These are phyloP conservation scores for Acanthosepion lycidas DNA, from an alignment of 2,888 invertebrate species.

Conservation along the genomic window DNA sequence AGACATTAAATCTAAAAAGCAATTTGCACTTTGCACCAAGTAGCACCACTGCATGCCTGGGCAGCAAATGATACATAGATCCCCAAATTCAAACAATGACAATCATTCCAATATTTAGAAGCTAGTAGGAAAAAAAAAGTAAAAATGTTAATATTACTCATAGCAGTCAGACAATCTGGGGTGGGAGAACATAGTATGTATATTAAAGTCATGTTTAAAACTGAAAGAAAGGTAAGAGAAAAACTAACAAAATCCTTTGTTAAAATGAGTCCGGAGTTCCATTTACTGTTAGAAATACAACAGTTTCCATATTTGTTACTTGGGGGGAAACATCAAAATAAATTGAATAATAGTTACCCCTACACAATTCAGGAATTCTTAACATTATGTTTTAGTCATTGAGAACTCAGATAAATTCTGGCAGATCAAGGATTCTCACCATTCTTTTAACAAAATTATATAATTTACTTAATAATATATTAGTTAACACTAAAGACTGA, in stretches of 20 bases:
- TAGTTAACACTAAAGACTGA: not conserved
- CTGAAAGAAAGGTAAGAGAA: not conserved
- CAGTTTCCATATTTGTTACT: no score
- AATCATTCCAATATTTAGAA: constrained; percentile 4
- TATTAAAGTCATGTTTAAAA: not conserved
- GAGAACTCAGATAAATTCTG: not conserved
- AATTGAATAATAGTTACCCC: not conserved
- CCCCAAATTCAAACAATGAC: not conserved
- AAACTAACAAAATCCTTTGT: not conserved
- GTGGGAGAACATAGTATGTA: not conserved
- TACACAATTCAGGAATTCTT: not conserved
- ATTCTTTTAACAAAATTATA: not conserved
- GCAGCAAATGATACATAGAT: not conserved
- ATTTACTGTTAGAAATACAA: not conserved
- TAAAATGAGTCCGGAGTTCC: not conserved
- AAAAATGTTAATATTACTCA: not conserved
- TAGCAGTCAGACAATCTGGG: not conserved
- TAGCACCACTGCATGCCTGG: not conserved
- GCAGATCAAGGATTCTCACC: not conserved
- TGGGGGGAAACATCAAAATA: not conserved
- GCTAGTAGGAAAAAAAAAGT: not conserved
- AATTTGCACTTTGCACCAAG: no score
- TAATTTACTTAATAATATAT: not conserved
- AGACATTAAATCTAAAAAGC: not conserved
- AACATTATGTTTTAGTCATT: not conserved